Evolutionary conservation across 2,113 vertebrate species (phyloP), one percentile per base, ranked within the genome.

Genomic region (Protobothrops mucrosquamatus): DNA sequence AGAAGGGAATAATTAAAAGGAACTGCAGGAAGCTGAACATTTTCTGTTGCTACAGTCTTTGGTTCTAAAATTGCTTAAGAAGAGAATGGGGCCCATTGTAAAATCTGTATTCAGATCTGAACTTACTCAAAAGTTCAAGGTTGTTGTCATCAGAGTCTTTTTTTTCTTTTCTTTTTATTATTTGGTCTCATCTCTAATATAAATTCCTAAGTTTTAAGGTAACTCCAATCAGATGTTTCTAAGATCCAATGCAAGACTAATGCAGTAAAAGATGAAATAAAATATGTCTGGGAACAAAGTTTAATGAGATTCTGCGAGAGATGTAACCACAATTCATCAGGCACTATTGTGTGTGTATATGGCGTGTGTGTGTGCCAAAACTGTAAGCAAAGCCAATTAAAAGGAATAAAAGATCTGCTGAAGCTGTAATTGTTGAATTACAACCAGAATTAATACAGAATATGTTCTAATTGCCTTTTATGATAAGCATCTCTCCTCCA

Each of bases 171-270:
- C 46, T 10, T 88, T 55, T 54, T 86, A 59, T 90, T 96, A 94
- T 95, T 92, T 92, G 34, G 89, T 95, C 95, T 87, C 55, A 0
- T 91, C 91, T 93, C 88, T 90, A 93, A 95, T 93, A 96, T 95
- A 95, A 96, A 96, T 85, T 92, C 74, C 95, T 59, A 94, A 93
- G 89, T 96, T 97, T 96, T 92, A 95, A 94, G 95, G 94, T 95
- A 97, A 97, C 95, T 96, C 94, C 93, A 96, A 57, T 96, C 95
- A 97, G 96, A 96, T 96, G 95, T 93, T 95, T 81, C 94, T 91
- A 95, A 91, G 95, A 97, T 96, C 91, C 94, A 95, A 91, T 95
- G 93, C 89, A 96, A 96, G 96, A 95, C 89, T 43, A 93, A 85
- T 0, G 0, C 74, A 94, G 94, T 95, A 97, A 97, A 95, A 97